Base-by-base conservation (phyloP, 2,113 vertebrate species). In the Nanorana parkeri region DNA sequence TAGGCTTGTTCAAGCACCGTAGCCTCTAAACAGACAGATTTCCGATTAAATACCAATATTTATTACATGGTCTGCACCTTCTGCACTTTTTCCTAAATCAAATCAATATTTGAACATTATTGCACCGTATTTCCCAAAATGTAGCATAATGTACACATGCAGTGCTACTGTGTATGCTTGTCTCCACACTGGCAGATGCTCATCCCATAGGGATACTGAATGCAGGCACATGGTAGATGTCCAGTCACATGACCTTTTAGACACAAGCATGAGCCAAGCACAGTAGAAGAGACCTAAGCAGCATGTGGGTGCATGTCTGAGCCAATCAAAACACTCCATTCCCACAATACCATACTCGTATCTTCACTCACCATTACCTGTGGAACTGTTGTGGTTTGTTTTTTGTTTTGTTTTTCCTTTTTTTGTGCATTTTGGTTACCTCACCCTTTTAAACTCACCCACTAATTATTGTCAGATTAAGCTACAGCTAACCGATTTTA, bases 401-500 rank as follows among this genome's bases (percentile, higher is more conserved):
- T 1, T 28, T 20, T 55, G 19, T 55, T 1, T 47, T 47, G 11
- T 47, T 8, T 11, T 47, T 47, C 1, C 13, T 47, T 4, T 41
- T 3, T 11, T 1, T 41, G 5, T 41, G 41, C 41, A 10, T 47
- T 10, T 47, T 47, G 41, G 11, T 32, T 56, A 24, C 71, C 32
- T 21, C 19, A 74, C 21, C 71, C 17, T 75, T 60, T 17, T 29
- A 58, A 36, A 60, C 58, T 63, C 58, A 6, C 60, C 21, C 60
- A 63, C 4, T 60, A 24, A 15, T 47, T 36, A 17, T 11, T n/a
- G 47, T 29, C n/a, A 71, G 69, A 36, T 5, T n/a, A 55, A 32
- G 4, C 13, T 41, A 5, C 61, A 74, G 65, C n/a, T 67, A 41
- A 68, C 17, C 19, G 19, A 81, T 88, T 91, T 90, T 91, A 91